A percentile compares a stretch with the other conserved stretches of the same genome.
Evolutionary conservation across 2,888 invertebrate species (phyloP).

Genomic region (Eilema sororculum): DNA sequence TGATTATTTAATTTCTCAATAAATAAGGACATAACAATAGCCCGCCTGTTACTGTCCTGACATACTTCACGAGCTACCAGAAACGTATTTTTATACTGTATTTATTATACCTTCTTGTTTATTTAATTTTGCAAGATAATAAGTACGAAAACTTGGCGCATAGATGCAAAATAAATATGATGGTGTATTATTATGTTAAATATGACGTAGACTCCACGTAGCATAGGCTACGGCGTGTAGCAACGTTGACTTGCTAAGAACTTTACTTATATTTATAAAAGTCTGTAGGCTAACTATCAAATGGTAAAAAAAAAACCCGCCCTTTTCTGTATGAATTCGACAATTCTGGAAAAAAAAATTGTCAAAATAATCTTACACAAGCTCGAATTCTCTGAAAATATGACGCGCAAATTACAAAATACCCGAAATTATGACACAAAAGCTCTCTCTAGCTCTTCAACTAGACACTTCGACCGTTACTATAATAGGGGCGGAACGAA

Average conservation of each 20-base stretch:
- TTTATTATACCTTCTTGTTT: no score
- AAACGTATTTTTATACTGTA: no score
- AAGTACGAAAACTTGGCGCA: no score
- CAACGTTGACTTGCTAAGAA: neutral
- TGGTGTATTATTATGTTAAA: no score
- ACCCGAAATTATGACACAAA: conserved; percentile 1
- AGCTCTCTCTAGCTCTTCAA: conserved; percentile 6
- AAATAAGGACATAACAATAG: neutral
- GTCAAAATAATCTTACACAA: neutral
- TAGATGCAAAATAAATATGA: no score
- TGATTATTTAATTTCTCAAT: no score
- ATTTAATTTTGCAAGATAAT: no score
- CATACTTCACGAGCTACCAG: neutral
- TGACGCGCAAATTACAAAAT: neutral
- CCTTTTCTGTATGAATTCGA: neutral
- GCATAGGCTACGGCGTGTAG: neutral
- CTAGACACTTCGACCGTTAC: conserved; percentile 29
- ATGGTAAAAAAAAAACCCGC: neutral
- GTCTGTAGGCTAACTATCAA: neutral
- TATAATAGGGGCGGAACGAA: conserved; percentile 47
- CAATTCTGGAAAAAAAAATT: neutral
- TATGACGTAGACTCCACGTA: neutral
- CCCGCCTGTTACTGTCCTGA: neutral
- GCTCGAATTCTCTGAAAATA: neutral
- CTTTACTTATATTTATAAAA: neutral